Conservation (phyloP, 2,888 invertebrate genomes). For the Mallateleia sp. region DNA sequence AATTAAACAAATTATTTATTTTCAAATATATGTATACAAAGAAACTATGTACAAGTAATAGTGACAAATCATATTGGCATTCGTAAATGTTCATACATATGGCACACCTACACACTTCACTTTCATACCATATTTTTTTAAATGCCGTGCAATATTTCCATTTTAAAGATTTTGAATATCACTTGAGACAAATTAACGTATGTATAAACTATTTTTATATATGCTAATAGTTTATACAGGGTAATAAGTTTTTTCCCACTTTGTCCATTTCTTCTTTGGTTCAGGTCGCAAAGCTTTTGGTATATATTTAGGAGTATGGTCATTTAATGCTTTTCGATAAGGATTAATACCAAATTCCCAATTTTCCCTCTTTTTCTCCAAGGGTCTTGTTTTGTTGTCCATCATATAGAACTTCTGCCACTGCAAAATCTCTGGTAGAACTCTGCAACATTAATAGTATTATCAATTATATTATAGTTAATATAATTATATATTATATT, state of each 20-base stretch:
- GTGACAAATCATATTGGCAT: no score
- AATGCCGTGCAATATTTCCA: no score
- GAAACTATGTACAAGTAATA: not conserved
- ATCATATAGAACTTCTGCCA: constrained; percentile 97
- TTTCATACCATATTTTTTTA: not conserved
- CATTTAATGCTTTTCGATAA: constrained; percentile 92
- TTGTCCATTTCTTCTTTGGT: constrained; percentile 90
- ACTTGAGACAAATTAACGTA: not conserved
- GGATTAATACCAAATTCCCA: constrained; percentile 93
- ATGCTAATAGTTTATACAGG: no score
- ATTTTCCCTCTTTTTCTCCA: constrained; percentile 93
- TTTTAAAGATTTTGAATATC: no score
- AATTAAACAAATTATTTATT: no score
- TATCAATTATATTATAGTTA: no score
- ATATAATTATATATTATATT: no score
- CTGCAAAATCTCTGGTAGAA: constrained; percentile 93
- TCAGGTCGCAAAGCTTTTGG: constrained; percentile 92
- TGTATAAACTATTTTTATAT: no score
- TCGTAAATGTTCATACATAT: no score
- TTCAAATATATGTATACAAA: no score
- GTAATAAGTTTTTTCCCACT: constrained; percentile 91
- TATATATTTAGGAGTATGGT: constrained; percentile 93
- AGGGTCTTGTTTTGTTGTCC: constrained; percentile 92
- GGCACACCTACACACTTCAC: no score
- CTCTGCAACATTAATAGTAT: no score